Percentiles rank a stretch among this genome's conserved stretches.
phyloP scores from a whole-genome alignment of 1,140 invertebrate genomes.

The Drosophila tani region DNA sequence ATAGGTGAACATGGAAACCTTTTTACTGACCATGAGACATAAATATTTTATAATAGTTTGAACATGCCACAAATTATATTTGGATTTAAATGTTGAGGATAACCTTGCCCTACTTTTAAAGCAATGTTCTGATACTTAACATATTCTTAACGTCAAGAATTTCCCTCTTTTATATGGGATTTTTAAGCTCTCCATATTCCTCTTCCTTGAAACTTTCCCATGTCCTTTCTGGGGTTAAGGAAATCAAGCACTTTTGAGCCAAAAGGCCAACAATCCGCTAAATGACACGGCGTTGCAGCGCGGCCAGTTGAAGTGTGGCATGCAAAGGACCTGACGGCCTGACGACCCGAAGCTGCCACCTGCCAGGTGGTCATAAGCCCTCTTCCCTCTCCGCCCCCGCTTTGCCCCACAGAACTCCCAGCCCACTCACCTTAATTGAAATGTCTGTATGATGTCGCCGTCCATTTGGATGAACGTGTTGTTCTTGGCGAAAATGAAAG shows the following conservation, averaged over 20 bases:
- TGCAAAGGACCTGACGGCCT: slow-evolving; percentile 46
- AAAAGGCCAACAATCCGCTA: slow-evolving; percentile 64
- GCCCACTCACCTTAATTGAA: slow-evolving; percentile 90
- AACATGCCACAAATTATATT: slow-evolving; percentile 5
- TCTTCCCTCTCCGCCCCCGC: not conserved
- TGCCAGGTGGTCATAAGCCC: slow-evolving; percentile 29
- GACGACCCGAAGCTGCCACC: slow-evolving; percentile 44
- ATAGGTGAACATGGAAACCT: slow-evolving; percentile 6
- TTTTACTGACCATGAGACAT: slow-evolving; percentile 3
- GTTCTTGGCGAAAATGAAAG: slow-evolving; percentile 94
- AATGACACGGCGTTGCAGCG: slow-evolving; percentile 56
- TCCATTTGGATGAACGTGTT: slow-evolving; percentile 95
- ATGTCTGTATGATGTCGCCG: slow-evolving; percentile 93
- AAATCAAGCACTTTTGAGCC: slow-evolving; percentile 36
- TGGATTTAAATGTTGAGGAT: not conserved
- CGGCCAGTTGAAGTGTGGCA: slow-evolving; percentile 21
- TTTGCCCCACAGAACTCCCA: not conserved
- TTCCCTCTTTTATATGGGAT: no score
- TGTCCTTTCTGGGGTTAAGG: slow-evolving; percentile 41
- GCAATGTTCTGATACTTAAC: not conserved
- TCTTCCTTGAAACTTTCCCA: not conserved
- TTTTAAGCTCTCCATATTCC: no score
- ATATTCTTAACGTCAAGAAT: not conserved
- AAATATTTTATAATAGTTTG: not conserved
- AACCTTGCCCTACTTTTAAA: not conserved